These are phyloP conservation scores for Chaetorhynchus papuensis DNA, from an alignment of 2,113 vertebrate genomes.

Conservation along the genomic window DNA sequence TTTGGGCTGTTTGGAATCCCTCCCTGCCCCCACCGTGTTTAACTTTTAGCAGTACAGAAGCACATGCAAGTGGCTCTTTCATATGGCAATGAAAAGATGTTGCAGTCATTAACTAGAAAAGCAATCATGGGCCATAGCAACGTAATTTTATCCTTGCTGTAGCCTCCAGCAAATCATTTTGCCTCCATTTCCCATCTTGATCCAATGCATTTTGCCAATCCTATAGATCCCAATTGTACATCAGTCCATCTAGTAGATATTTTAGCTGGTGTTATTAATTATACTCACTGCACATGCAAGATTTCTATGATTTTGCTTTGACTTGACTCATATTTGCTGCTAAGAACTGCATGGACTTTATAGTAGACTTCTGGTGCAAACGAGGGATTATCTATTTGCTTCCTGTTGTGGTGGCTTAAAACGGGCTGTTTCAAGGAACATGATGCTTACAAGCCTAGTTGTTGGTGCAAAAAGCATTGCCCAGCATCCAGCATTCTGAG, in stretches of 20 bases:
- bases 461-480: not conserved
- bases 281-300: not conserved
- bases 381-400: not conserved
- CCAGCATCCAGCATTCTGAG: not conserved
- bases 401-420: not conserved
- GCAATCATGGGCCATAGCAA: not conserved
- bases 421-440: not conserved
- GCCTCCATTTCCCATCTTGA: not conserved
- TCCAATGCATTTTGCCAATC: not conserved
- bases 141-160: not conserved
- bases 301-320: not conserved
- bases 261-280: not conserved
- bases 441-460: not conserved
- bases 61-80: not conserved
- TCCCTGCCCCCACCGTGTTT: not conserved
- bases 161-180: not conserved
- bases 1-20: not conserved
- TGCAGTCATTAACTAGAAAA: not conserved
- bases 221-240: not conserved
- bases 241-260: not conserved
- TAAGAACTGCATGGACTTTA: not conserved
- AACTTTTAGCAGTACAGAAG: not conserved
- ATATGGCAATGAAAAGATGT: not conserved
- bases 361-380: not conserved
- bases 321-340: not conserved